Evolutionary conservation across 2,797 vertebrate genomes (phyloP).

Genomic region (Poecilia gillii): DNA sequence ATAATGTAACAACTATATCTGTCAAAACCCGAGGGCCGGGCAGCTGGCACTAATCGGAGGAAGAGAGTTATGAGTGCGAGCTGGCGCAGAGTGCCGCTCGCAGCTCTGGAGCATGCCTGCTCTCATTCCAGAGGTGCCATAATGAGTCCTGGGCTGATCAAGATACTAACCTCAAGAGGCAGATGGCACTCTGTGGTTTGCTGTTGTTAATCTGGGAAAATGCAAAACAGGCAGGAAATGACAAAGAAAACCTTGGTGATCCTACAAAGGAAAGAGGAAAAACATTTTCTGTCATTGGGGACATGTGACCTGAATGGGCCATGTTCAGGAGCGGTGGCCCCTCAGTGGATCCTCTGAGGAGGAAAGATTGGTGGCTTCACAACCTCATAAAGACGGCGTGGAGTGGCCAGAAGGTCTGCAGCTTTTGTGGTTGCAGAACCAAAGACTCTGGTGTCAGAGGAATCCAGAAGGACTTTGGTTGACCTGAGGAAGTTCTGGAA

Average conservation of each 20-base stretch:
- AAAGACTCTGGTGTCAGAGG: not conserved
- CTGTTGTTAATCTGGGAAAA: conserved; percentile 47
- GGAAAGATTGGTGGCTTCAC: not conserved
- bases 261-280: not conserved
- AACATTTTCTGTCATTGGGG: not conserved
- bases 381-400: not conserved
- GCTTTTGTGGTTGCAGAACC: not conserved
- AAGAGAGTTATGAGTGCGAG: conserved; percentile 89
- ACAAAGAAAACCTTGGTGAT: not conserved
- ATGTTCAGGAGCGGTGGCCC: not conserved
- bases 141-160: conserved; percentile 47
- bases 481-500: not conserved
- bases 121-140: conserved; percentile 60
- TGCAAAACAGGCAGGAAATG: conserved; percentile 22
- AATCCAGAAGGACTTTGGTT: not conserved
- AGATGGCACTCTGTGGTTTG: conserved; percentile 34
- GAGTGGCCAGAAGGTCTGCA: not conserved
- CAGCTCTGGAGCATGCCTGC: conserved; percentile 53
- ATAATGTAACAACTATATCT: conserved; percentile 88
- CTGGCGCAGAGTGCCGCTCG: conserved; percentile 76
- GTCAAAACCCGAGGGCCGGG: conserved; percentile 83
- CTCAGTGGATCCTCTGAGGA: not conserved
- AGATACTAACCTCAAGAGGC: conserved; percentile 51
- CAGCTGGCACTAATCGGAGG: conserved; percentile 88
- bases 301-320: not conserved